phyloP scores from a whole-genome alignment of 2,888 invertebrate species.

The Cryptophagus acutangulus region DNA sequence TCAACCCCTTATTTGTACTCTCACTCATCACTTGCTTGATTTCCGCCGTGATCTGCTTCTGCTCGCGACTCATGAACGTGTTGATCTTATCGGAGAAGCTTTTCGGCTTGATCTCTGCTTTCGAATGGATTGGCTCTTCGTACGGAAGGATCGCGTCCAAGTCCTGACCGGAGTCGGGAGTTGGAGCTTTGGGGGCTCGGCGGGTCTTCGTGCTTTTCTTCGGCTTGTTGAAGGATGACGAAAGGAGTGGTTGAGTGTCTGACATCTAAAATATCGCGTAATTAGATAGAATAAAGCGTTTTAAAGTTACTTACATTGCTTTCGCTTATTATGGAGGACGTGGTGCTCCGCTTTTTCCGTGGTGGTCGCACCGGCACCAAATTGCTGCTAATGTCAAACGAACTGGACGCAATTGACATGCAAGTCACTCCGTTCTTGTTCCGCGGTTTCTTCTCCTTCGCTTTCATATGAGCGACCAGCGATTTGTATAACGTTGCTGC shows the following conservation, averaged over 20 bases:
- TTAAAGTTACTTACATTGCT: slow-evolving; percentile 47
- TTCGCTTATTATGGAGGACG: slow-evolving; percentile 58
- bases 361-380: slow-evolving; percentile 64
- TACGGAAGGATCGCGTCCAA: slow-evolving; percentile 46
- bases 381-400: slow-evolving; percentile 35
- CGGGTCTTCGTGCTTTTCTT: slow-evolving; percentile 58
- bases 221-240: slow-evolving; percentile 49
- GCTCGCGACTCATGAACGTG: slow-evolving; percentile 47
- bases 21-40: slow-evolving; percentile 47
- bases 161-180: slow-evolving; percentile 36
- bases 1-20: slow-evolving; percentile 43
- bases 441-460: slow-evolving; percentile 58
- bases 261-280: slow-evolving; percentile 32
- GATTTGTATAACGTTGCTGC: slow-evolving; percentile 88
- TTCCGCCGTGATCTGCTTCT: slow-evolving; percentile 50
- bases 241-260: slow-evolving; percentile 43
- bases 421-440: slow-evolving; percentile 73
- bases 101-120: slow-evolving; percentile 54
- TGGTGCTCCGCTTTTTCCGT: slow-evolving; percentile 65
- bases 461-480: slow-evolving; percentile 74
- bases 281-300: slow-evolving; percentile 4
- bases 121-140: slow-evolving; percentile 38
- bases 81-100: slow-evolving; percentile 50
- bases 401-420: slow-evolving; percentile 68
- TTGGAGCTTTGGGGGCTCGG: slow-evolving; percentile 53